These are phyloP conservation scores for Eupleurogrammus muticus DNA, from an alignment of 2,797 vertebrate genomes.

Conservation along the genomic window DNA sequence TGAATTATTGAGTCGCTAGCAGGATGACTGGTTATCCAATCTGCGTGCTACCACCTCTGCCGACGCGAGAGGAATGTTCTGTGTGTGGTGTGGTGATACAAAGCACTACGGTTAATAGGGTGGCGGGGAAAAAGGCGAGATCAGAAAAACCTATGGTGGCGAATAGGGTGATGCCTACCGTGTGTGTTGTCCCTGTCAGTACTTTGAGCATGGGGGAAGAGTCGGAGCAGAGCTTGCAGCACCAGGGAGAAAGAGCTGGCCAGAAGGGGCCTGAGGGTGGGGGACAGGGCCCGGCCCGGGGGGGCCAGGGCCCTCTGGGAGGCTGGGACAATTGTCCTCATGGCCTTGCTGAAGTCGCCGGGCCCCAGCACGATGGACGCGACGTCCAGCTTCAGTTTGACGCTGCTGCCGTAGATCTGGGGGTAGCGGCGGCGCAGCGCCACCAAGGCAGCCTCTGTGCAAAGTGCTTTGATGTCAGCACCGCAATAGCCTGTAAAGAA, in stretches of 20 bases:
- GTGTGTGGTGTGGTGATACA: constrained; percentile 23
- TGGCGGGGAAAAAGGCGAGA: constrained; percentile 18
- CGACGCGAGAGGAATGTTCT: constrained; percentile 28
- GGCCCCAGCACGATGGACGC: constrained; percentile 93
- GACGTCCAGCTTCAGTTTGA: constrained; percentile 94
- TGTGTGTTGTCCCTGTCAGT: constrained; percentile 90
- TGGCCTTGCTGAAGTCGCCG: constrained; percentile 94
- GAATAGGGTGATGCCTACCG: constrained; percentile 84
- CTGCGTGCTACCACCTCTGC: constrained; percentile 45
- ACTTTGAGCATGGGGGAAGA: constrained; percentile 96
- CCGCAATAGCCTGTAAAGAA: constrained; percentile 92
- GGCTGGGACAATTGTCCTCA: constrained; percentile 95
- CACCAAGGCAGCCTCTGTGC: constrained; percentile 96
- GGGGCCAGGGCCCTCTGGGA: constrained; percentile 94
- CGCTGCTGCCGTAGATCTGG: constrained; percentile 97
- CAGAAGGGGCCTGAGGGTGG: constrained; percentile 91
- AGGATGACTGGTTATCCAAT: constrained; percentile 53
- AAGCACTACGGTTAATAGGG: constrained; percentile 45
- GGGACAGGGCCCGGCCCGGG: constrained; percentile 91
- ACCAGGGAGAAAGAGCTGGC: constrained; percentile 88
- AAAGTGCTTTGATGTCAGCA: constrained; percentile 99
- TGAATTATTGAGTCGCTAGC: constrained; percentile 45
- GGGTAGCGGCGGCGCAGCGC: constrained; percentile 96
- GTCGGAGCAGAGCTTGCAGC: constrained; percentile 90
- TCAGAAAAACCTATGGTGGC: too few relatives aligned